A percentile compares a stretch with the other conserved stretches of the same genome.
Conservation (phyloP, 2,797 vertebrate genomes). For the Chloroceryle amazona region DNA sequence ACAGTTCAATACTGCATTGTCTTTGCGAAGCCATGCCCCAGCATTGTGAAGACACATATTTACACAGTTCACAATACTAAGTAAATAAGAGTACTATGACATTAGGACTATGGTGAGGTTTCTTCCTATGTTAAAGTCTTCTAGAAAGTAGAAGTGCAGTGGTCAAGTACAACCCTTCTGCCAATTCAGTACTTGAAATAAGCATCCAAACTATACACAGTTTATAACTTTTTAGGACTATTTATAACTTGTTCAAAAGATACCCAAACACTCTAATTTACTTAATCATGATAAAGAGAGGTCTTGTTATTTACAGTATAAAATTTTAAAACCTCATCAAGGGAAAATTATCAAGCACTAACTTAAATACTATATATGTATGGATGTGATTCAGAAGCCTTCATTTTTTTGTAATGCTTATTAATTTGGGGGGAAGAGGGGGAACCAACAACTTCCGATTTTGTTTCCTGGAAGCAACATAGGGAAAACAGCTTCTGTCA, state of each 20-base stretch:
- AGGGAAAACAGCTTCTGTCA: background rate
- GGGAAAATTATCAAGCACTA: background rate
- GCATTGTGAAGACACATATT: background rate
- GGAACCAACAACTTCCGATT: background rate
- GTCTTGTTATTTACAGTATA: background rate
- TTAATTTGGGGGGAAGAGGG: background rate
- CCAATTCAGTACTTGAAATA: background rate
- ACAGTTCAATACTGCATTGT: background rate
- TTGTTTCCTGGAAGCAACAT: background rate
- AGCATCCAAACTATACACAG: background rate
- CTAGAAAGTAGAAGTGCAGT: background rate
- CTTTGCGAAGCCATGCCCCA: background rate
- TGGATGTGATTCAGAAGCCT: background rate
- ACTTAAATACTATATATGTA: background rate
- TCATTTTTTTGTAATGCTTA: background rate
- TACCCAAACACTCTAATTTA: background rate
- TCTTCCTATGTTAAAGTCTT: background rate
- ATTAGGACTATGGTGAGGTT: background rate
- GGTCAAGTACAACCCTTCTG: background rate
- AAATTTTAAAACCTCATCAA: background rate
- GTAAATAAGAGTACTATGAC: background rate
- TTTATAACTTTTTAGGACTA: background rate
- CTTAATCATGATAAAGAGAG: background rate
- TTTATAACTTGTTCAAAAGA: background rate
- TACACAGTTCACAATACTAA: background rate